Percentiles rank a stretch among this genome's conserved stretches.
phyloP scores from a whole-genome alignment of 2,888 invertebrate species.

The Pachliopta kotzebuea region DNA sequence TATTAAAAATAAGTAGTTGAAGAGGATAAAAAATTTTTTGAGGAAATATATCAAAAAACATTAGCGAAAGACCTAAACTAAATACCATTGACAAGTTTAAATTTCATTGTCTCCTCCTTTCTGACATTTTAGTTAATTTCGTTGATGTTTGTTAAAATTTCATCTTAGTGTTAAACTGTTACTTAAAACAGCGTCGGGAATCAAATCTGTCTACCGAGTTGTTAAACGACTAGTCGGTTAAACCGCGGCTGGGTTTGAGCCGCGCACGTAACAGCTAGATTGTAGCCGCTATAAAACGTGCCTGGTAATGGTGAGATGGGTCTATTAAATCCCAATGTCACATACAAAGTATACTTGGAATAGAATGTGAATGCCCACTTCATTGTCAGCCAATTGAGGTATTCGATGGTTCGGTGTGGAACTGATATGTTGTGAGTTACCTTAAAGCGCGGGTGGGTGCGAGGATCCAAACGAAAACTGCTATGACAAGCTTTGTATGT shows the following conservation, averaged over 20 bases:
- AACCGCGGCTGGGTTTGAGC: background rate
- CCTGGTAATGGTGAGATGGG: constrained; percentile 14
- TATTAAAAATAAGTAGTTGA: no score
- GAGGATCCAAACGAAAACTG: background rate
- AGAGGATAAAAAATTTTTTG: no score
- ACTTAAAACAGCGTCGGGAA: background rate
- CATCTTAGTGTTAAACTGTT: no score
- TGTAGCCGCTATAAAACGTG: constrained; percentile 19
- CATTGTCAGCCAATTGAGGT: constrained; percentile 25
- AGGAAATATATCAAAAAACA: no score
- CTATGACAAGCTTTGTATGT: constrained; percentile 18
- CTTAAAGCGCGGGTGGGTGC: background rate
- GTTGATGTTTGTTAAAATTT: no score
- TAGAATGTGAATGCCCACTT: constrained; percentile 7
- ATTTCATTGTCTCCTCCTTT: no score
- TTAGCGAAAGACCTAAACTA: no score
- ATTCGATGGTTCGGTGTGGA: constrained; percentile 14
- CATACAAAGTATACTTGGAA: constrained; percentile 14
- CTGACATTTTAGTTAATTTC: no score
- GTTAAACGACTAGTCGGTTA: background rate
- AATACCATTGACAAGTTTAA: no score
- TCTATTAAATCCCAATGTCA: constrained; percentile 23
- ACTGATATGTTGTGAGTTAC: constrained; percentile 4
- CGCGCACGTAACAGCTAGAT: constrained; percentile 8
- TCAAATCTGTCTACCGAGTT: background rate